Conservation (phyloP, 2,113 vertebrate species). For the Toxotes chatareus region DNA sequence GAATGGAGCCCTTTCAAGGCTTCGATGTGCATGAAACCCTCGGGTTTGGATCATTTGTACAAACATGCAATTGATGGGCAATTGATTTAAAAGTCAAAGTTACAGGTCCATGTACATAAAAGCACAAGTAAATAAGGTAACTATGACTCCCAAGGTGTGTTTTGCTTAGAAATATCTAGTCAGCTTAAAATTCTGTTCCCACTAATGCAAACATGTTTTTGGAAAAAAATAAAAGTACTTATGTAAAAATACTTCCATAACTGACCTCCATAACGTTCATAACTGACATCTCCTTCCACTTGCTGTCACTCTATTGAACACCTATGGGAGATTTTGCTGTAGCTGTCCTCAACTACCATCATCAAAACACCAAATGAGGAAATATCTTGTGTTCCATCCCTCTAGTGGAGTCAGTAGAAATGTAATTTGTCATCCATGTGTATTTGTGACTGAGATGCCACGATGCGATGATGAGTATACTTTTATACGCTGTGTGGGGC, state of each 20-base stretch:
- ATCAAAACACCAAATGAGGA: not conserved
- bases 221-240: too few relatives aligned
- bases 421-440: conserved; percentile 1
- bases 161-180: not conserved
- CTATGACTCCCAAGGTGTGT: not conserved
- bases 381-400: not conserved
- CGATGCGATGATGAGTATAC: conserved; percentile 6
- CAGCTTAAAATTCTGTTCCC: not conserved
- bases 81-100: too few relatives aligned
- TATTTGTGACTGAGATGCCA: conserved; percentile 19
- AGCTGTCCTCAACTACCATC: not conserved
- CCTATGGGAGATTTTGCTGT: not conserved
- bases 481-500: conserved; percentile 22
- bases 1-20: not conserved
- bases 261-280: too few relatives aligned
- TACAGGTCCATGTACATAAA: too few relatives aligned
- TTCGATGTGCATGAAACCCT: not conserved
- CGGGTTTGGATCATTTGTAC: not conserved
- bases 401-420: not conserved
- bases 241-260: too few relatives aligned
- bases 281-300: too few relatives aligned
- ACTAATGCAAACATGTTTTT: too few relatives aligned
- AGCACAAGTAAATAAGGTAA: not conserved
- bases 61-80: not conserved
- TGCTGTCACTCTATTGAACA: not conserved